Conservation (phyloP, 2,888 invertebrate species). For the Drosophila kuntzei region DNA sequence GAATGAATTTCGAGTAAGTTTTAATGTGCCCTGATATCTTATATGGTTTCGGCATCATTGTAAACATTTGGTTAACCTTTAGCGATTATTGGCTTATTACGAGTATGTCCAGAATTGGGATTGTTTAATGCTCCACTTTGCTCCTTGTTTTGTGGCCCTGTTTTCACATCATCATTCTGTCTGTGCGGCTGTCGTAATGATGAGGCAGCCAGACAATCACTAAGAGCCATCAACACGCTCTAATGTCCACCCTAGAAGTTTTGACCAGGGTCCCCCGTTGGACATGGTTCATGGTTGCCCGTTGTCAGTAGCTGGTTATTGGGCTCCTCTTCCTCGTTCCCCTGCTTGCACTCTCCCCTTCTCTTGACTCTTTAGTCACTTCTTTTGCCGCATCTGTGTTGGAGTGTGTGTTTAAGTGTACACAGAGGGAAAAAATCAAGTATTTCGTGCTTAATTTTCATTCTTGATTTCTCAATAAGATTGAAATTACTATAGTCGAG, state of each 20-base stretch:
- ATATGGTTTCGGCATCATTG: not conserved
- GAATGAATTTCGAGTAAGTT: too few species aligned
- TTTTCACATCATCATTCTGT: conserved; percentile 32
- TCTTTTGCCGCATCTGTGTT: conserved; percentile 15
- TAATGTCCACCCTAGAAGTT: conserved; percentile 19
- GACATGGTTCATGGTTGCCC: conserved; percentile 19
- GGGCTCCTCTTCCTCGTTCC: conserved; percentile 6
- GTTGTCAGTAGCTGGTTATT: conserved; percentile 2
- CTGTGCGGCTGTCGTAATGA: conserved; percentile 26
- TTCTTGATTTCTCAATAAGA: too few species aligned
- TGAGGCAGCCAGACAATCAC: conserved; percentile 46
- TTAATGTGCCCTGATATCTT: too few species aligned
- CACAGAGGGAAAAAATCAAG: too few species aligned
- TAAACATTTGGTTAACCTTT: not conserved
- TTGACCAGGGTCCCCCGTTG: conserved; percentile 7
- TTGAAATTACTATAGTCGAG: too few species aligned
- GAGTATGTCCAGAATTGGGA: not conserved
- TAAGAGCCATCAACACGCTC: conserved; percentile 38
- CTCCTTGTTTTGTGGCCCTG: not conserved
- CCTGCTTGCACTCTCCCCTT: conserved; percentile 1
- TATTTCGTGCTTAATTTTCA: too few species aligned
- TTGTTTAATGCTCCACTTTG: conserved; percentile 6
- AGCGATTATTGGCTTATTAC: conserved; percentile 12
- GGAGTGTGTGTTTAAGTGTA: conserved; percentile 5
- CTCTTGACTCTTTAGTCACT: conserved; percentile 24